Evolutionary conservation across 2,888 invertebrate genomes (phyloP).

Genomic region (Dynastes maya): DNA sequence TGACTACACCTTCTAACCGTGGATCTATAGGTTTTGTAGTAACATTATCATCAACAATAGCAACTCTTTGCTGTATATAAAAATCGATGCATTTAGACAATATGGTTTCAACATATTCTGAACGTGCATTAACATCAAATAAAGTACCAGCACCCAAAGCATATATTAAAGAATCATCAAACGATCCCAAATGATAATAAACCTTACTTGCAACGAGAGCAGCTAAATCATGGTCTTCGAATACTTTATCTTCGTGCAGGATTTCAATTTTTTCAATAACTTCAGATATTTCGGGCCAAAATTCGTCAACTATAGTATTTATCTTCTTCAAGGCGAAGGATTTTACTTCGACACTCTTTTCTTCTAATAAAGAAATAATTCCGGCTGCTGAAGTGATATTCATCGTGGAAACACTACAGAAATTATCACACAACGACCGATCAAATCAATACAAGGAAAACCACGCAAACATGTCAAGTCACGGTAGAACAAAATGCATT

Average conservation of each 20-base stretch:
- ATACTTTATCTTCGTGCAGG: conserved; percentile 88
- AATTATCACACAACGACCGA: conserved; percentile 38
- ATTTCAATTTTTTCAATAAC: conserved; percentile 95
- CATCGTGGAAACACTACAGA: conserved; percentile 38
- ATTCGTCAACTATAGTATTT: conserved; percentile 92
- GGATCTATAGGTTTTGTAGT: conserved; percentile 80
- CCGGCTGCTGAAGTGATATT: conserved; percentile 75
- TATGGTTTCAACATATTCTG: conserved; percentile 86
- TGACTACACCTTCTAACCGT: conserved; percentile 89
- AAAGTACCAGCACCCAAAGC: conserved; percentile 92
- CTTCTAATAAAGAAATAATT: conserved; percentile 92
- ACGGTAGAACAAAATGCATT: conserved; percentile 23
- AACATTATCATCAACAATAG: conserved; percentile 56
- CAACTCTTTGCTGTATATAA: conserved; percentile 81
- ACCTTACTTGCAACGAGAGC: conserved; percentile 96
- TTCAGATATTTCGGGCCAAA: conserved; percentile 97
- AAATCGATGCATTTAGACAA: conserved; percentile 90
- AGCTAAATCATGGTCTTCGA: conserved; percentile 89
- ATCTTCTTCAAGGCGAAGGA: conserved; percentile 91
- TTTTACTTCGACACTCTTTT: conserved; percentile 90
- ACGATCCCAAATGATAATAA: conserved; percentile 94
- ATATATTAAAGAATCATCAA: conserved; percentile 94
- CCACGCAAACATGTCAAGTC: conserved; percentile 22
- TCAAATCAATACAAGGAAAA: conserved; percentile 8
- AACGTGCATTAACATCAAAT: conserved; percentile 91